Percentiles rank a stretch among this genome's conserved stretches.
phyloP scores from a whole-genome alignment of 2,797 vertebrate genomes.

The Poeciliopsis infans region DNA sequence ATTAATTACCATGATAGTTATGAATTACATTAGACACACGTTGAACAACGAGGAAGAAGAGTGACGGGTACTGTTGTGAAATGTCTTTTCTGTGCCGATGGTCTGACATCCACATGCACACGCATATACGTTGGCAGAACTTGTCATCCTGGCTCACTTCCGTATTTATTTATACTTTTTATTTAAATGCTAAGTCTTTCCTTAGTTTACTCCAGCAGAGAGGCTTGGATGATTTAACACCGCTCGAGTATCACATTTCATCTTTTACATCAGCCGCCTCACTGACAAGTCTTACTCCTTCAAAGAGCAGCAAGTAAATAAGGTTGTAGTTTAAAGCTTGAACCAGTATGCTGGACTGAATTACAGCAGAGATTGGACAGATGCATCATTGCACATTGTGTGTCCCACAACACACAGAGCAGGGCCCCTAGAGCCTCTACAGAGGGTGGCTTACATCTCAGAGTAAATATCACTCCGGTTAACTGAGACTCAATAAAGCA shows the following conservation, averaged over 20 bases:
- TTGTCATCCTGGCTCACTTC: conserved; percentile 5
- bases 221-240: conserved; percentile 9
- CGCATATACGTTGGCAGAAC: not conserved
- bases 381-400: conserved; percentile 44
- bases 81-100: not conserved
- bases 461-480: conserved; percentile 27
- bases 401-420: conserved; percentile 19
- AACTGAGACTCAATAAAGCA: conserved; percentile 23
- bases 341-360: conserved; percentile 36
- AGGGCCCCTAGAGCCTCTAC: conserved; percentile 21
- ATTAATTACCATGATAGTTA: not conserved
- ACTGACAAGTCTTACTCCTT: conserved; percentile 59
- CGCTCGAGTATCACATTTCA: conserved; percentile 46
- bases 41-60: not conserved
- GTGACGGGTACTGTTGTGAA: not conserved
- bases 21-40: not conserved
- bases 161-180: conserved; percentile 19
- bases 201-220: conserved; percentile 12
- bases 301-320: conserved; percentile 72
- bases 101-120: not conserved
- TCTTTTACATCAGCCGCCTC: conserved; percentile 65
- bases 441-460: conserved; percentile 4
- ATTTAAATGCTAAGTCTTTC: conserved; percentile 8
- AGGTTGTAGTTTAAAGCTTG: conserved; percentile 42
- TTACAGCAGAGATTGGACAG: conserved; percentile 50